Percentiles rank a stretch among this genome's conserved stretches.
These are phyloP conservation scores for Drosophila meridionalis DNA, from an alignment of 2,888 invertebrate species.

Conservation along the genomic window DNA sequence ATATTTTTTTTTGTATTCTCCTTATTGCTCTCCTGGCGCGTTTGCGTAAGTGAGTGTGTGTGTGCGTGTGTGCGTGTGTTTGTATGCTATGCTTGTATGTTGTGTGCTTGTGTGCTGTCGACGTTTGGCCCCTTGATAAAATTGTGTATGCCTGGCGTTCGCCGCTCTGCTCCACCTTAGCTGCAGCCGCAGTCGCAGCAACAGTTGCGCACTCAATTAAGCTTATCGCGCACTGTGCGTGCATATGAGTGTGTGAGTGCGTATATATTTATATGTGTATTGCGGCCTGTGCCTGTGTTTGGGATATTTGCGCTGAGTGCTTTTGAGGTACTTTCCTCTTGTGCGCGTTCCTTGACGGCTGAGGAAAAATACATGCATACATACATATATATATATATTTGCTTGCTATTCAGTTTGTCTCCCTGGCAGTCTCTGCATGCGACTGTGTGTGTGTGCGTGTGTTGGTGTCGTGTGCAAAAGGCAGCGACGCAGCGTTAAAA, in stretches of 20 bases:
- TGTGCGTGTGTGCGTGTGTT: conserved; percentile 4
- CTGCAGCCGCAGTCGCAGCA: conserved; percentile 45
- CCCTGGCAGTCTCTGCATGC: conserved; percentile 22
- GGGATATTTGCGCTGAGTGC: conserved; percentile 66
- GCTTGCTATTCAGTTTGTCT: conserved; percentile 50
- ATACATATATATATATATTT: conserved; percentile 25
- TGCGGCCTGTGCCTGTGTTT: conserved; percentile 33
- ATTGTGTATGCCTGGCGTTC: conserved; percentile 50
- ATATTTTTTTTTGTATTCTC: conserved; percentile 60
- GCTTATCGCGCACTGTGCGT: conserved; percentile 74
- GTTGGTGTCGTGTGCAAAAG: conserved; percentile 78
- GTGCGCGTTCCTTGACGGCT: conserved; percentile 65
- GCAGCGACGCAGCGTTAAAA: conserved; percentile 61
- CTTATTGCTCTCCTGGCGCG: conserved; percentile 76
- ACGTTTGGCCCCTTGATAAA: conserved; percentile 74
- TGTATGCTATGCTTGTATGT: conserved; percentile 8
- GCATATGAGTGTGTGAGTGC: conserved; percentile 21
- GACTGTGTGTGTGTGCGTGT: conserved; percentile 15
- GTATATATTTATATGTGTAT: conserved; percentile 7
- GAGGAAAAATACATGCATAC: conserved; percentile 30
- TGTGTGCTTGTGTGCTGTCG: conserved; percentile 33
- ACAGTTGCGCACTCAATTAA: conserved; percentile 72
- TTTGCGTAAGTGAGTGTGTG: conserved; percentile 16
- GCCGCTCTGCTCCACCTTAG: conserved; percentile 41
- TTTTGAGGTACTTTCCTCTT: conserved; percentile 78